phyloP scores from a whole-genome alignment of 2,797 vertebrate genomes.

The Odontamblyopus lacepedii region DNA sequence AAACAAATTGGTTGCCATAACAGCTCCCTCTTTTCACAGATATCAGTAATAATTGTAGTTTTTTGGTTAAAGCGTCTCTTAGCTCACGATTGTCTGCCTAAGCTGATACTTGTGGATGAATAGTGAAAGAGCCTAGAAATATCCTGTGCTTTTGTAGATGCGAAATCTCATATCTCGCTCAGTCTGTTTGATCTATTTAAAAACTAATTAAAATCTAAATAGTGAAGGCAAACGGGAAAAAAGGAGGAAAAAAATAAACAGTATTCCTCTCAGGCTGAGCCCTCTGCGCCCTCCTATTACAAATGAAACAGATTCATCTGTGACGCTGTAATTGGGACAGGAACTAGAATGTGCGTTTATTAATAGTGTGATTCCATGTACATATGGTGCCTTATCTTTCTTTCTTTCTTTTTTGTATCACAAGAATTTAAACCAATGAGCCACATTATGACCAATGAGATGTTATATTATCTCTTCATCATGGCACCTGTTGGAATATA shows the following conservation, averaged over 20 bases:
- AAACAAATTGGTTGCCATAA: constrained; percentile 1
- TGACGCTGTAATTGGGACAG: constrained; percentile 61
- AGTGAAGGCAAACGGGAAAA: constrained; percentile 44
- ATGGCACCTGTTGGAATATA: background rate
- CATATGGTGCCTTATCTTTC: background rate
- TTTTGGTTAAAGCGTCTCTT: background rate
- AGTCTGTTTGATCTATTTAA: constrained; percentile 52
- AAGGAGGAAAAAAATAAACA: constrained; percentile 50
- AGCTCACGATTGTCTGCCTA: background rate
- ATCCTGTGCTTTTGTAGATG: constrained; percentile 31
- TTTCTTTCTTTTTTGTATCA: background rate
- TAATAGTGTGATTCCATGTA: constrained; percentile 50
- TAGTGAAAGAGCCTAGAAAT: constrained; percentile 13
- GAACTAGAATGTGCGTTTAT: constrained; percentile 52
- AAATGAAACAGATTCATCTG: constrained; percentile 64
- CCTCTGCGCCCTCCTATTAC: constrained; percentile 49
- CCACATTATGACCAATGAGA: too few species aligned
- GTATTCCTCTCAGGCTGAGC: constrained; percentile 57
- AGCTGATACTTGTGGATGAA: background rate
- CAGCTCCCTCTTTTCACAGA: background rate
- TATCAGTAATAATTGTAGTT: constrained; percentile 8
- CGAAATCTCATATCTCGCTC: constrained; percentile 26
- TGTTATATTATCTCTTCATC: background rate
- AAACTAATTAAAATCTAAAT: constrained; percentile 69
- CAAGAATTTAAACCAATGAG: background rate